phyloP scores from a whole-genome alignment of 1,140 invertebrate species.

The Lamellibrachia luymesi region DNA sequence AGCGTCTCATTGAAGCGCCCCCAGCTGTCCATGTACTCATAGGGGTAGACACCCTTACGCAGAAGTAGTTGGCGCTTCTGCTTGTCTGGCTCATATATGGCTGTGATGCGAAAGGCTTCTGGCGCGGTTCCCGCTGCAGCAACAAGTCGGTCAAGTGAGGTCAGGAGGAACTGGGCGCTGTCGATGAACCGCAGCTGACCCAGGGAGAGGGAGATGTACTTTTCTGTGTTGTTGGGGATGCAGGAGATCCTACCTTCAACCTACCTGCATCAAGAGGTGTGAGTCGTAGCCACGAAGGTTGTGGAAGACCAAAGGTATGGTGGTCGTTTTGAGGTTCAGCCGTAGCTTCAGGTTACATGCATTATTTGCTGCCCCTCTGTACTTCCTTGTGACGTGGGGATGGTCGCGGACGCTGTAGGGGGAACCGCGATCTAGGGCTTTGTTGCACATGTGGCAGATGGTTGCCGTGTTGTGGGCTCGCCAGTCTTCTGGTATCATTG shows the following conservation, averaged over 20 bases:
- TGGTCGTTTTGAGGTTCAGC: background rate
- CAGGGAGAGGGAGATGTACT: slow-evolving; percentile 31
- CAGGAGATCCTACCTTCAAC: slow-evolving; percentile 30
- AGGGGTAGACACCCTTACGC: slow-evolving; percentile 43
- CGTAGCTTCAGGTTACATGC: background rate
- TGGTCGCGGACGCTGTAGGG: background rate
- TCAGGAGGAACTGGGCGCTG: too few species aligned
- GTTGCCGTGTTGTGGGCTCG: too few species aligned
- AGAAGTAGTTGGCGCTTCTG: slow-evolving; percentile 27
- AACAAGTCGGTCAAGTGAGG: background rate
- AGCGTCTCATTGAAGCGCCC: too few species aligned
- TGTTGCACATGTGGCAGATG: background rate
- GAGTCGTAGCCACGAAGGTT: slow-evolving; percentile 43
- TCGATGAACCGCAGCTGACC: background rate
- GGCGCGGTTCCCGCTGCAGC: background rate
- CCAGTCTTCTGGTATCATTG: background rate
- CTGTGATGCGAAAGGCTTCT: background rate
- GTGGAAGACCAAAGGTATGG: background rate
- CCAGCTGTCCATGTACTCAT: slow-evolving; percentile 25
- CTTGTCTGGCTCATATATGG: background rate
- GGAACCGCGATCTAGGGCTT: background rate
- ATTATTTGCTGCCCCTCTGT: slow-evolving; percentile 29
- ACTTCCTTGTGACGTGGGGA: background rate
- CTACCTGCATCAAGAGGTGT: slow-evolving; percentile 47
- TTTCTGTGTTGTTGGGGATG: slow-evolving; percentile 54